A percentile compares a stretch with the other conserved stretches of the same genome.
These are phyloP conservation scores for Pachymerium ferrugineum DNA, from an alignment of 2,888 invertebrate genomes.

Conservation along the genomic window DNA sequence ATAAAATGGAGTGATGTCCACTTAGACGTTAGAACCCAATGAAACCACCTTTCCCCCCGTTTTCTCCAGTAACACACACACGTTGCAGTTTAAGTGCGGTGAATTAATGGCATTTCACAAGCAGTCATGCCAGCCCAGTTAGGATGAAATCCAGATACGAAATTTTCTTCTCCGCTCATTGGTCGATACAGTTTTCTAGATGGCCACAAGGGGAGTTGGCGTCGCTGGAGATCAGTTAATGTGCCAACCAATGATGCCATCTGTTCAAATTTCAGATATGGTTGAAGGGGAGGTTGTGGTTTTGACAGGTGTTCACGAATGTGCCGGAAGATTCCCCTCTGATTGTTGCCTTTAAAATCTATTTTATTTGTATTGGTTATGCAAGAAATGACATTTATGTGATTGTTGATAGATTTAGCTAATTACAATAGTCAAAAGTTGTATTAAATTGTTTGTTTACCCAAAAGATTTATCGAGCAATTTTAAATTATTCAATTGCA, in stretches of 20 bases:
- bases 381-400: no score
- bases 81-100: conserved; percentile 3
- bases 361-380: background rate
- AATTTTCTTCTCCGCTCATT: background rate
- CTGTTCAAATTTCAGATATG: conserved; percentile 23
- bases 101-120: conserved; percentile 24
- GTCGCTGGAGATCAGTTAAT: conserved; percentile 23
- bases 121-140: conserved; percentile 16
- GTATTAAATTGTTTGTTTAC: no score
- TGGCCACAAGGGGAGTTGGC: conserved; percentile 23
- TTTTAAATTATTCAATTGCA: background rate
- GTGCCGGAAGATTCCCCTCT: background rate
- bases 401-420: no score
- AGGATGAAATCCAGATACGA: conserved; percentile 22
- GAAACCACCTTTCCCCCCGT: background rate
- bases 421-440: no score
- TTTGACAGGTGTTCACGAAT: conserved; percentile 24
- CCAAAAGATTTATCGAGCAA: background rate
- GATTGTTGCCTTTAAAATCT: background rate
- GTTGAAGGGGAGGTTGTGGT: background rate
- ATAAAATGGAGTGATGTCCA: conserved; percentile 1
- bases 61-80: no score
- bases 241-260: conserved; percentile 22
- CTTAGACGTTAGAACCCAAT: conserved; percentile 1
- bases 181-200: background rate